Percentiles rank a stretch among this genome's conserved stretches.
These are phyloP conservation scores for Ashinkailepas kermadecensis DNA, from an alignment of 2,888 invertebrate genomes.

Conservation along the genomic window DNA sequence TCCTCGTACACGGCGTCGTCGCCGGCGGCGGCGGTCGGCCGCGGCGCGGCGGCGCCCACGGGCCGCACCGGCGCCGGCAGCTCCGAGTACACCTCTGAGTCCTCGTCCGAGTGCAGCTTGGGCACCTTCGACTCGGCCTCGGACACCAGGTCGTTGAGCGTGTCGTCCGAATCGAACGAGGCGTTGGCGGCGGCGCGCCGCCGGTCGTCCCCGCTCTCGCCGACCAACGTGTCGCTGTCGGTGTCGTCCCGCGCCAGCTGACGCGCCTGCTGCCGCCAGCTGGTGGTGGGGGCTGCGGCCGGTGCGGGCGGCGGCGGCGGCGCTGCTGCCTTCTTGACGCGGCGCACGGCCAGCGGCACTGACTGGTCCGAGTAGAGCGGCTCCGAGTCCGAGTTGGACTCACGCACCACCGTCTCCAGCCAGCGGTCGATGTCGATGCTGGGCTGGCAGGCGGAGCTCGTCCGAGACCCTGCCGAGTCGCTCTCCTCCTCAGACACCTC, in stretches of 20 bases:
- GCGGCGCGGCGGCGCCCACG: not conserved
- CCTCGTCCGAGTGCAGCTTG: conserved; percentile 32
- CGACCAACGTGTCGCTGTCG: conserved; percentile 41
- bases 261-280: conserved; percentile 57
- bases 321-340: not conserved
- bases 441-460: not conserved
- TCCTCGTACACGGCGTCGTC: conserved; percentile 3
- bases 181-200: conserved; percentile 20
- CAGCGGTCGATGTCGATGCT: conserved; percentile 16
- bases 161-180: conserved; percentile 19
- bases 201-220: conserved; percentile 25
- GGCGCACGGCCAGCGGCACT: not conserved
- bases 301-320: too few relatives aligned
- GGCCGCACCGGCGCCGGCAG: not conserved
- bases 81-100: conserved; percentile 27
- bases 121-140: conserved; percentile 35
- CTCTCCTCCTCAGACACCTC: conserved; percentile 48
- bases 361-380: not conserved
- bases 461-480: conserved; percentile 1
- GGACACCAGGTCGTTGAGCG: conserved; percentile 33
- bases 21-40: not conserved
- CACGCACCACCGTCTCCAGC: conserved; percentile 12
- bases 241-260: conserved; percentile 72
- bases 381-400: not conserved
- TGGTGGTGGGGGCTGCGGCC: not conserved